phyloP scores from a whole-genome alignment of 2,797 vertebrate species.

The Cryptoprocta ferox region DNA sequence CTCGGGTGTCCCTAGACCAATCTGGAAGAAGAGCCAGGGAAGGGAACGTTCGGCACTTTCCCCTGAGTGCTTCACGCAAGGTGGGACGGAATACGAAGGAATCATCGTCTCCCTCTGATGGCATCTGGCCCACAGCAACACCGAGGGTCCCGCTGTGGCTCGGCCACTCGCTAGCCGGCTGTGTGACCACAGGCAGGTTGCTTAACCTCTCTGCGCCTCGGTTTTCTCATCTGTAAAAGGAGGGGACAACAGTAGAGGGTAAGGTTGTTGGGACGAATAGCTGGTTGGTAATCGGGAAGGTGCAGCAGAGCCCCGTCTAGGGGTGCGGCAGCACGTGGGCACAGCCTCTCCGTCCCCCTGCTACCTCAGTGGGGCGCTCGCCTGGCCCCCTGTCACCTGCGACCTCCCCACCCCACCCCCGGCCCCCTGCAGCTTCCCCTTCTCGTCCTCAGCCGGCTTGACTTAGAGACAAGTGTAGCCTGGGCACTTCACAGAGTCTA shows the following conservation, averaged over 20 bases:
- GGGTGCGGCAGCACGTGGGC: too few relatives aligned
- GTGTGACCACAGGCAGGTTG: neutral
- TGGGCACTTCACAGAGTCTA: neutral
- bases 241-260: neutral
- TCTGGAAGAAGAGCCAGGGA: neutral
- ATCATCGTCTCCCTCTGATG: neutral
- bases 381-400: neutral
- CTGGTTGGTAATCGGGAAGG: neutral
- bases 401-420: too few relatives aligned
- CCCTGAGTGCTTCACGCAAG: fast-evolving
- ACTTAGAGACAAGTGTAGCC: neutral
- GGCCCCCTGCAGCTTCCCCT: neutral
- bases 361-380: neutral
- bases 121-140: neutral
- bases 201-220: neutral
- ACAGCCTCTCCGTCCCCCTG: neutral
- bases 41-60: fast-evolving
- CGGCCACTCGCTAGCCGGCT: neutral
- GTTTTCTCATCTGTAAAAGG: neutral
- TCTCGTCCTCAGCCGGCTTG: neutral
- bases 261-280: neutral
- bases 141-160: neutral
- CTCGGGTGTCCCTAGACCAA: neutral
- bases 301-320: neutral
- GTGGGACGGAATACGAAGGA: neutral